Evolutionary conservation across 2,113 vertebrate genomes (phyloP), one percentile per base, ranked within the genome.

Genomic region (Haemorhous mexicanus): DNA sequence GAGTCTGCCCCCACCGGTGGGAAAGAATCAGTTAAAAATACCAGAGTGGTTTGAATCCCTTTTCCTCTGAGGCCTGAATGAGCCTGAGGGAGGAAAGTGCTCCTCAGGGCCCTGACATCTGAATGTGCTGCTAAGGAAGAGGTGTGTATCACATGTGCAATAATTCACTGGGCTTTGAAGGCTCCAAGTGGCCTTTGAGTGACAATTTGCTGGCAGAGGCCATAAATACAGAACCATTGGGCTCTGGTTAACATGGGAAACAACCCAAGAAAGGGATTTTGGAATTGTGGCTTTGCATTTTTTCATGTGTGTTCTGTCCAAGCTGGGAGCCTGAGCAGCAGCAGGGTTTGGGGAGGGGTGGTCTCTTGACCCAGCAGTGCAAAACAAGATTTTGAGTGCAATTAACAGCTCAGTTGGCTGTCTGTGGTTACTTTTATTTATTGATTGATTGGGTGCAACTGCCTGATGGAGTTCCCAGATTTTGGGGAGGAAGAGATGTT

Each of bases 101-200:
- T 97, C 91, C 97, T 97, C 97, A 95, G 13, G 12, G 2, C 30
- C 39, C 94, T 98, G 98, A 97, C 97, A 95, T 96, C 46, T 94
- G 98, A 96, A 97, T 95, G 95, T 89, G 95, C 93, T 44, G 58
- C 55, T 93, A 39, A 96, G 97, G 97, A 98, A 98, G 97, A 97
- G 97, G 97, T 88, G 97, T 97, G 94, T 53, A 74, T 30, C 55
- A 16, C 90, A 89, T 13, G 4, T 10, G 1, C 95, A 9, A 70
- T 96, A 93, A 95, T 67, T 84, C 94, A 96, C 93, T 2, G 9
- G 67, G 86, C 49, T 74, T 68, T 96, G 97, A 91, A 94, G 50
- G 66, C 94, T 94, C 26, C 61, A 68, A 95, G 85, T 96, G 91
- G 89, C 73, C 3, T 85, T 43, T 82, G 93, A 97, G 93, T 94